Evolutionary conservation across 2,888 invertebrate species (phyloP), one percentile per base, ranked within the genome.

Genomic region (Pheosia gnoma): DNA sequence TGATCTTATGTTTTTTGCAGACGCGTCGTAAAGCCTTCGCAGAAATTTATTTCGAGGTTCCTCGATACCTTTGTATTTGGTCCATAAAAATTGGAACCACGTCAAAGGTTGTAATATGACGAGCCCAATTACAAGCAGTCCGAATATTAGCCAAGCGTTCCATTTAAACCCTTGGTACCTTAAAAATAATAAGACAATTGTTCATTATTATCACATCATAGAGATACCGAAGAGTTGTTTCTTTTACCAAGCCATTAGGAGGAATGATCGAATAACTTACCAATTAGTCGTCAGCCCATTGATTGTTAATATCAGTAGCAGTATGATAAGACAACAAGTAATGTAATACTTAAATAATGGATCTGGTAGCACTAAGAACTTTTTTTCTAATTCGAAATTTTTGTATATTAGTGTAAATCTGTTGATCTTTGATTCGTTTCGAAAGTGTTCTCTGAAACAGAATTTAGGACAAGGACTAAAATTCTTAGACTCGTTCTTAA

Each of bases 261-360:
- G 37, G 6, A n/a, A 49, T 56, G 13, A 57, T 59, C 9, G 49
- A 52, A 53, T 54, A 60, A 11, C 85, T 79, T 79, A 93, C 93
- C 93, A 92, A 41, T 84, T 82, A 1, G 93, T 93, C 10, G 91
- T 93, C 10, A 93, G 72, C 49, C 90, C 90, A 63, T 91, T 93
- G 49, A 88, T 77, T 8, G 88, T 59, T 58, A 88, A 68, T 63
- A 93, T 92, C 52, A 92, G 67, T 39, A 76, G 57, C 5, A 89
- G 76, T 43, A 93, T 90, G 3, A 90, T 74, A 0, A 93, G 80
- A 59, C 93, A 92, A 62, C 93, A 91, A 3, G 83, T 78, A 45
- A 91, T 92, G 61, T 93, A 98, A 84, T 97, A 98, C 83, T 97
- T 98, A 80, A 98, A 97, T 69, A 98, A 94, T 0, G 97, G 96